Percentiles rank a stretch among this genome's conserved stretches.
Evolutionary conservation across 2,797 vertebrate genomes (phyloP).

Genomic region (Coranthus polyacanthus): DNA sequence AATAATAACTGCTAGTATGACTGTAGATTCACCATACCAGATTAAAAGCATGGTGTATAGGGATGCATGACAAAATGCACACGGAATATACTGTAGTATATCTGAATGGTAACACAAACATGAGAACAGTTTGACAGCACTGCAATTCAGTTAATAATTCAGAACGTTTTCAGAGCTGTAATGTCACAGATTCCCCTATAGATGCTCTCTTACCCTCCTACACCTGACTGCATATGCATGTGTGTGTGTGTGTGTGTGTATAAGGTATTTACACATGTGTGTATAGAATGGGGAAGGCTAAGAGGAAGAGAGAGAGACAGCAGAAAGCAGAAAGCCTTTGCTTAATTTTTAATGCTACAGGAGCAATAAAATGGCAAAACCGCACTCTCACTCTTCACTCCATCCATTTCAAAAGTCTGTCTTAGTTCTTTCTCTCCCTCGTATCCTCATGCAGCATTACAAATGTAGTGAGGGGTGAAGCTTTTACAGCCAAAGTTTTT

Average conservation of each 20-base stretch:
- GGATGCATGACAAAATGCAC: slow-evolving; percentile 27
- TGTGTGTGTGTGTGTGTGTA: not conserved
- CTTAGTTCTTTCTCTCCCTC: not conserved
- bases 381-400: slow-evolving; percentile 29
- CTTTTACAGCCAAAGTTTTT: slow-evolving; percentile 45
- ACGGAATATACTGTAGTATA: slow-evolving; percentile 19
- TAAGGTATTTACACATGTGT: slow-evolving; percentile 37
- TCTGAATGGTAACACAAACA: slow-evolving; percentile 26
- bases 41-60: slow-evolving; percentile 28
- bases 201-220: slow-evolving; percentile 35
- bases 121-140: slow-evolving; percentile 17
- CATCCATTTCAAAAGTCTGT: slow-evolving; percentile 42
- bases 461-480: slow-evolving; percentile 15
- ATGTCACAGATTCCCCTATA: slow-evolving; percentile 62
- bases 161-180: slow-evolving; percentile 58
- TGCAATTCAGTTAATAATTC: slow-evolving; percentile 65
- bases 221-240: slow-evolving; percentile 29
- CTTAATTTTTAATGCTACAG: slow-evolving; percentile 78
- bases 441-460: not conserved
- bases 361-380: slow-evolving; percentile 67
- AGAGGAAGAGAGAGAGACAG: slow-evolving; percentile 35
- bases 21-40: slow-evolving; percentile 29
- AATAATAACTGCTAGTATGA: slow-evolving; percentile 4
- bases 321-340: slow-evolving; percentile 52
- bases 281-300: slow-evolving; percentile 38